Conservation (phyloP, 2,888 invertebrate genomes). For the Synergus itoensis region DNA sequence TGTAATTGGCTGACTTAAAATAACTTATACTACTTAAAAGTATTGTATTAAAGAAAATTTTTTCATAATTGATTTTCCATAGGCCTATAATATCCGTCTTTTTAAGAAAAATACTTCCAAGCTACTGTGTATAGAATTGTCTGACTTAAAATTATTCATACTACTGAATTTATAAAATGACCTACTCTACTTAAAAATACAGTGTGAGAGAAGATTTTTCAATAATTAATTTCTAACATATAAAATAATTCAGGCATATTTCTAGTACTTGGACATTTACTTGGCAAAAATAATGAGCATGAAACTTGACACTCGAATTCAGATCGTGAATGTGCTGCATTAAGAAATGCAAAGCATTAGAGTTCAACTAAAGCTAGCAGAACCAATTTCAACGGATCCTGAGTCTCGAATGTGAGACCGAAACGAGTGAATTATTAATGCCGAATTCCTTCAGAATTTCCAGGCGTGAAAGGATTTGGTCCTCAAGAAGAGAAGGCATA, state of each 20-base stretch:
- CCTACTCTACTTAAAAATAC: no score
- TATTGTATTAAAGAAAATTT: no score
- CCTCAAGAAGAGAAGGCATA: constrained; percentile 43
- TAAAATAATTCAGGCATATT: constrained; percentile 32
- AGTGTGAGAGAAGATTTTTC: no score
- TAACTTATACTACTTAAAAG: no score
- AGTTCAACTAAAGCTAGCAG: constrained; percentile 16
- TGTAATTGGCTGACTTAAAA: no score
- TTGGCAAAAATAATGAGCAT: constrained; percentile 2
- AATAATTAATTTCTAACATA: not conserved
- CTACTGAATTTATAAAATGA: no score
- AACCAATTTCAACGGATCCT: constrained; percentile 37
- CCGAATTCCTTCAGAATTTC: constrained; percentile 61
- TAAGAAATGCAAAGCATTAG: constrained; percentile 33
- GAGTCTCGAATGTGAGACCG: constrained; percentile 43
- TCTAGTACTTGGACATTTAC: not conserved
- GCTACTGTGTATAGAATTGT: no score
- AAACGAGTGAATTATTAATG: constrained; percentile 67
- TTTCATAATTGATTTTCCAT: no score
- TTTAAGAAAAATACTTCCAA: no score
- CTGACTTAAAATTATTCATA: no score
- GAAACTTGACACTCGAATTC: constrained; percentile 20
- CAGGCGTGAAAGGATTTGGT: constrained; percentile 49
- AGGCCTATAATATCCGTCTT: no score
- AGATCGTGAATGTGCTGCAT: constrained; percentile 12